Evolutionary conservation across 2,888 invertebrate genomes (phyloP), one percentile per base, ranked within the genome.

Genomic region (Tinea pellionella): DNA sequence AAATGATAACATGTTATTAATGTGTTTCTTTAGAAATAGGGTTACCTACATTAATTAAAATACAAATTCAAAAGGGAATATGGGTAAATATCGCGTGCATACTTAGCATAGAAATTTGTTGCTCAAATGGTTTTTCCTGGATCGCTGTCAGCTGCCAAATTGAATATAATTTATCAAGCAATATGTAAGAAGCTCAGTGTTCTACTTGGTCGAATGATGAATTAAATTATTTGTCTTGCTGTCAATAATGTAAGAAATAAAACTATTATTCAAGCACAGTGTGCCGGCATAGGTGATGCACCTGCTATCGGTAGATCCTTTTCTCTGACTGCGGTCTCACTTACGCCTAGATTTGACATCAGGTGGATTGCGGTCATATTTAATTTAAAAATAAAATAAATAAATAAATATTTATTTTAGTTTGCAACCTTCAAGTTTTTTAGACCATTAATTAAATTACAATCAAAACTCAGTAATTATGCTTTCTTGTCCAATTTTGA

Each of bases 91-190:
- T 57, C 37, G 57, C 57, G 57, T 57, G 57, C 37, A 57, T 32
- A 32, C 12, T 55, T 55, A 55, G 24, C 18, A 19, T 79, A 76
- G 81, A 74, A 77, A 83, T 82, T 83, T 81, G 78, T 83, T 77
- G 82, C 76, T 77, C 70, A 80, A 80, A 84, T 81, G 82, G 80
- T 79, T 67, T 75, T 78, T 78, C 78, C 74, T 73, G 74, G 47
- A 8, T 47, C 15, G 72, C 76, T 84, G 85, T 85, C 86, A 77
- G 74, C 71, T 73, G 73, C 74, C 77, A 85, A 84, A 85, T 84
- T 81, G 83, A 78, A 83, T 80, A 77, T 79, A 72, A 86, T 86
- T 80, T 78, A 78, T 85, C 84, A 85, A 80, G 75, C 75, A 71
- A 80, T 77, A 77, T 70, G 70, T 72, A 73, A 73, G 69, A 69